A percentile compares a stretch with the other conserved stretches of the same genome.
Evolutionary conservation across 2,888 invertebrate genomes (phyloP).

Genomic region (Sisyra terminalis): DNA sequence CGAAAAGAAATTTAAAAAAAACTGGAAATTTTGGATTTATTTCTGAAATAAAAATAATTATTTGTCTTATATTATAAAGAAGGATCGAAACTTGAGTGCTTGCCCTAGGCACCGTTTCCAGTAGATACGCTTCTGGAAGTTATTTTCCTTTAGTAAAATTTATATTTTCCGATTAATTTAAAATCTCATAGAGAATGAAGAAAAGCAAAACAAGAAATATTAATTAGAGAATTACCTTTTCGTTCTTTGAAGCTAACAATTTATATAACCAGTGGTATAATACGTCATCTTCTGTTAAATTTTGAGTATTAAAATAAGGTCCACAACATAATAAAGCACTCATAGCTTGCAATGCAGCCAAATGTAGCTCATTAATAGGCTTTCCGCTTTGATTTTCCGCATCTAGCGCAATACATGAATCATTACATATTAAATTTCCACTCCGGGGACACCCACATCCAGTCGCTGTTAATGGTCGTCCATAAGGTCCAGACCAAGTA

Average conservation of each 20-base stretch:
- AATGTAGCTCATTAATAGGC: constrained; percentile 27
- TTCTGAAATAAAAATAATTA: no score
- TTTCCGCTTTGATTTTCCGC: constrained; percentile 6
- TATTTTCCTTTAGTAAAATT: no score
- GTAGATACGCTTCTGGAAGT: not conserved
- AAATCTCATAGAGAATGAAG: not conserved
- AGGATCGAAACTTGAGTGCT: no score
- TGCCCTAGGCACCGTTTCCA: no score
- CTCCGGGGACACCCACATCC: constrained; percentile 4
- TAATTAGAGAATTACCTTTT: constrained; percentile 40
- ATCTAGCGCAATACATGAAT: no score
- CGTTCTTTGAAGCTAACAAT: constrained; percentile 73
- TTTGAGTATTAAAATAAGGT: constrained; percentile 75
- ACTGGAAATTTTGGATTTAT: not conserved
- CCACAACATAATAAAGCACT: constrained; percentile 92
- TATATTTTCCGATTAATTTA: not conserved
- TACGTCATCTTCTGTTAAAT: constrained; percentile 77
- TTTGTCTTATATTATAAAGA: not conserved
- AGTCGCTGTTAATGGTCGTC: constrained; percentile 38
- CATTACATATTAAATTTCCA: not conserved
- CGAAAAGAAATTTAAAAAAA: not conserved
- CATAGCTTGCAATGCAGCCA: constrained; percentile 63
- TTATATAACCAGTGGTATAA: constrained; percentile 90
- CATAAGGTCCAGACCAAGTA: constrained; percentile 84
- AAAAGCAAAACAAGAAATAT: not conserved